These are phyloP conservation scores for Neoseiulus cucumeris DNA, from an alignment of 1,140 invertebrate genomes.

Conservation along the genomic window DNA sequence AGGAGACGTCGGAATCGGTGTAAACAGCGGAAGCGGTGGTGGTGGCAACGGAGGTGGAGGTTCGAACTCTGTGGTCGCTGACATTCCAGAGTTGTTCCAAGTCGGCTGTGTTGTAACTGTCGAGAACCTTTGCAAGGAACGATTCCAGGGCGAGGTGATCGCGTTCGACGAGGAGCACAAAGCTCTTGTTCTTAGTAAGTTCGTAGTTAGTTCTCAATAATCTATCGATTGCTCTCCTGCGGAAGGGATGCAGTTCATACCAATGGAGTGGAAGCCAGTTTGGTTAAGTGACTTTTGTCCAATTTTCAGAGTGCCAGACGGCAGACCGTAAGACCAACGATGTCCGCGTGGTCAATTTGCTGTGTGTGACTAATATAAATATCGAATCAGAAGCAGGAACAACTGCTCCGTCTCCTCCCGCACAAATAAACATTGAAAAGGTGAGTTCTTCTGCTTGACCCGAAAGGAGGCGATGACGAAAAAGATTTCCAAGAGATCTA, in stretches of 20 bases:
- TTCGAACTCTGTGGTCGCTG: no score
- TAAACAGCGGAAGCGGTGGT: no score
- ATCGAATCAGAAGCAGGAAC: background rate
- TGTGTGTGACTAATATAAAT: conserved; percentile 5
- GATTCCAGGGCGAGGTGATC: conserved; percentile 1
- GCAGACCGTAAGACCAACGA: background rate
- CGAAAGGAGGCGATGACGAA: no score
- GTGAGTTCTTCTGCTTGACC: background rate
- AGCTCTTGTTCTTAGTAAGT: conserved; percentile 6
- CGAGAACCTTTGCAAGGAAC: background rate
- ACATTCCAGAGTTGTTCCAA: background rate
- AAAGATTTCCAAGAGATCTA: no score
- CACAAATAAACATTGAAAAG: conserved; percentile 9
- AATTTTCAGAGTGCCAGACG: no score
- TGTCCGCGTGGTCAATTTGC: background rate
- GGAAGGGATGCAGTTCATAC: no score
- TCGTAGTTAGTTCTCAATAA: no score
- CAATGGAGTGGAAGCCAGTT: no score
- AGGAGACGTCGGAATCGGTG: no score
- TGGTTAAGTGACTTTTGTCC: no score
- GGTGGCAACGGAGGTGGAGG: no score
- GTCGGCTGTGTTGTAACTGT: conserved; percentile 2
- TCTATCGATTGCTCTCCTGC: no score
- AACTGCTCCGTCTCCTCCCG: background rate
- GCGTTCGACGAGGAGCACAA: conserved; percentile 4